phyloP scores from a whole-genome alignment of 2,113 vertebrate genomes.

The Lontra canadensis region DNA sequence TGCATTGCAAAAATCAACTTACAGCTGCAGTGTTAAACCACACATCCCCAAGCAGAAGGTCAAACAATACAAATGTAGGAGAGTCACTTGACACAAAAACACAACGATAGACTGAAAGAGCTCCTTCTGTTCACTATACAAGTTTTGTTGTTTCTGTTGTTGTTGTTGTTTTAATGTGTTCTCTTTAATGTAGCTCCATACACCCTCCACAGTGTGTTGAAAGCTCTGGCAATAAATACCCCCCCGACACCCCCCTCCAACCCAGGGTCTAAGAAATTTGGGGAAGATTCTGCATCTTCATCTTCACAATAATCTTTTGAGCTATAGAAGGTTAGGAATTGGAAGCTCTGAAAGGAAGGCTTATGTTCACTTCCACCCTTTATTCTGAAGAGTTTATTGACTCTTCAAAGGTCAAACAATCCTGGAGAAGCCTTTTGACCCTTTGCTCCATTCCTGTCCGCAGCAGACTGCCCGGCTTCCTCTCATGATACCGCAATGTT shows the following conservation, averaged over 20 bases:
- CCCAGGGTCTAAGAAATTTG: not conserved
- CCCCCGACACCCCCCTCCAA: accelerated
- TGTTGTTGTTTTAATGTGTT: not conserved
- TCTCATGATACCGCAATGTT: slow-evolving; percentile 59
- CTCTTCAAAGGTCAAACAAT: slow-evolving; percentile 65
- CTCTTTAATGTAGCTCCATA: not conserved
- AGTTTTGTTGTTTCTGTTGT: not conserved
- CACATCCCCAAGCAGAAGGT: not conserved
- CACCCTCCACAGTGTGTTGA: not conserved
- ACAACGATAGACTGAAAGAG: not conserved
- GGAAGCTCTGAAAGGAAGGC: not conserved
- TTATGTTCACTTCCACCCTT: not conserved
- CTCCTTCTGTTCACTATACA: not conserved
- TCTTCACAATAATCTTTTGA: not conserved
- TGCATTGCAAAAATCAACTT: not conserved
- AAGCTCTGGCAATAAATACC: not conserved
- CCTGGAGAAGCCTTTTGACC: slow-evolving; percentile 62
- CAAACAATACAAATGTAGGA: not conserved
- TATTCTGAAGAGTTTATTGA: slow-evolving; percentile 66
- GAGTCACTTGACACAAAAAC: not conserved
- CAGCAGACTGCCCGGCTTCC: slow-evolving; percentile 51
- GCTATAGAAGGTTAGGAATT: not conserved
- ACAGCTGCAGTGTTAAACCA: not conserved
- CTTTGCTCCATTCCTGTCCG: slow-evolving; percentile 48
- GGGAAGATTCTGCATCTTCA: not conserved